A percentile compares a stretch with the other conserved stretches of the same genome.
These are phyloP conservation scores for Oncorhynchus mykiss DNA, from an alignment of 2,113 vertebrate species.

Conservation along the genomic window DNA sequence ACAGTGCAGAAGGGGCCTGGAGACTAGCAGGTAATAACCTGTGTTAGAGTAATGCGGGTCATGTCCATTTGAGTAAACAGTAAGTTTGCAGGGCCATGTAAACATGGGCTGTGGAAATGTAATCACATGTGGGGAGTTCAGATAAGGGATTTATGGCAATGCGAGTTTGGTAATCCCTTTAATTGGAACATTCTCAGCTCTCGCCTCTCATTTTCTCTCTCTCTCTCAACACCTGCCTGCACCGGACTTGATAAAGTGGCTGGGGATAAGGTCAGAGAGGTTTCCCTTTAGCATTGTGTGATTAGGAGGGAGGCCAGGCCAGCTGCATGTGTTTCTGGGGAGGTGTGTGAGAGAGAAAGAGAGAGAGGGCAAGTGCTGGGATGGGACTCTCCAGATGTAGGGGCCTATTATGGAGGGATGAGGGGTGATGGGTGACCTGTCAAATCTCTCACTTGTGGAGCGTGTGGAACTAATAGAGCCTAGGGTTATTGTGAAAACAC, in stretches of 20 bases:
- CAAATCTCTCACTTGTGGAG: neutral
- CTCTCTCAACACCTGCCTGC: conserved; percentile 7
- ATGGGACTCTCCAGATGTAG: too few relatives aligned
- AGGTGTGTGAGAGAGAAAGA: neutral
- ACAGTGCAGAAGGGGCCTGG: neutral
- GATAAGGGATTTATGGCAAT: conserved; percentile 41
- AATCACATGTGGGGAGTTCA: conserved; percentile 34
- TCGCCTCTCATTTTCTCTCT: conserved; percentile 7
- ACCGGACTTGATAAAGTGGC: conserved; percentile 21
- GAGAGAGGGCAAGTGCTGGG: neutral
- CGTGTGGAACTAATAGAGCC: neutral
- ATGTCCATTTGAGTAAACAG: conserved; percentile 30
- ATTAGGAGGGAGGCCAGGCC: neutral
- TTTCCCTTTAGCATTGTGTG: neutral
- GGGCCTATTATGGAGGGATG: neutral
- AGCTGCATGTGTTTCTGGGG: neutral
- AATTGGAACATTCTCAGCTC: conserved; percentile 26
- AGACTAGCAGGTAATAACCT: conserved; percentile 47
- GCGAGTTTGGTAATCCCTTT: conserved; percentile 40
- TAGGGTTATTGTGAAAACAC: neutral
- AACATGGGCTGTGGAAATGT: conserved; percentile 40
- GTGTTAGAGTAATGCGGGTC: conserved; percentile 40
- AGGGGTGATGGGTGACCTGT: conserved; percentile 14
- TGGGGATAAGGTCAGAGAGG: neutral
- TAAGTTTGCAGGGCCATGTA: conserved; percentile 10